phyloP scores from a whole-genome alignment of 2,113 vertebrate genomes.

The Bostrychus sinensis region DNA sequence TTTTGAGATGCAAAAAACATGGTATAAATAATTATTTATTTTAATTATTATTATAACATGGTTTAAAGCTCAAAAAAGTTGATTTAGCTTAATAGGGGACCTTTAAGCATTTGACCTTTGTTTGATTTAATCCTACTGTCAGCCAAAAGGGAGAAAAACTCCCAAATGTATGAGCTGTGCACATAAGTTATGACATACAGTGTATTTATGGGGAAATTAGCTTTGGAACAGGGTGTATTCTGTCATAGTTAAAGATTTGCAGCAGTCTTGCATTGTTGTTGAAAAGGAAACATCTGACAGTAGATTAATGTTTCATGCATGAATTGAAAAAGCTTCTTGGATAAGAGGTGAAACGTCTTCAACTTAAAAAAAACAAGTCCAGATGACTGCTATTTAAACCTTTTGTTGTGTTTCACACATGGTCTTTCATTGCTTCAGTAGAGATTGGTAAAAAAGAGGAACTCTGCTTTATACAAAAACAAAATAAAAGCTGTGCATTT shows the following conservation, averaged over 20 bases:
- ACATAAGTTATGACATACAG: conserved; percentile 27
- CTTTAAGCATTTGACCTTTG: conserved; percentile 32
- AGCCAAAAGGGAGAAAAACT: conserved; percentile 30
- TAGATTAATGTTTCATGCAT: conserved; percentile 27
- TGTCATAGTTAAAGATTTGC: conserved; percentile 28
- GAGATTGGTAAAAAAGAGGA: conserved; percentile 15
- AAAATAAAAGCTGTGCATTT: conserved; percentile 15
- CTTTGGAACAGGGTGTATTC: conserved; percentile 17
- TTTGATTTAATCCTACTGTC: conserved; percentile 13
- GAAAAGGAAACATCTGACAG: conserved; percentile 24
- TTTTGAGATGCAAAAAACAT: too few species aligned
- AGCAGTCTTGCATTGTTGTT: conserved; percentile 29
- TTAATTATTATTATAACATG: too few species aligned
- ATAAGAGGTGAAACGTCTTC: too few species aligned
- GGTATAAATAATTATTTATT: too few species aligned
- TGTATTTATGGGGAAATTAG: conserved; percentile 32
- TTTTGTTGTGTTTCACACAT: conserved; percentile 31
- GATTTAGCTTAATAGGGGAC: too few species aligned
- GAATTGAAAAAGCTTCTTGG: too few species aligned
- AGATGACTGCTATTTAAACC: too few species aligned
- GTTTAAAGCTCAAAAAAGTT: too few species aligned
- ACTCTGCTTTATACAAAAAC: conserved; percentile 22
- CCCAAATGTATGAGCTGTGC: conserved; percentile 24
- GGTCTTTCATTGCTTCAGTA: conserved; percentile 20
- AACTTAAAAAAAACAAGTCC: too few species aligned